Evolutionary conservation across 2,797 vertebrate species (phyloP), one percentile per base, ranked within the genome.

Genomic region (Micromesistius poutassou): DNA sequence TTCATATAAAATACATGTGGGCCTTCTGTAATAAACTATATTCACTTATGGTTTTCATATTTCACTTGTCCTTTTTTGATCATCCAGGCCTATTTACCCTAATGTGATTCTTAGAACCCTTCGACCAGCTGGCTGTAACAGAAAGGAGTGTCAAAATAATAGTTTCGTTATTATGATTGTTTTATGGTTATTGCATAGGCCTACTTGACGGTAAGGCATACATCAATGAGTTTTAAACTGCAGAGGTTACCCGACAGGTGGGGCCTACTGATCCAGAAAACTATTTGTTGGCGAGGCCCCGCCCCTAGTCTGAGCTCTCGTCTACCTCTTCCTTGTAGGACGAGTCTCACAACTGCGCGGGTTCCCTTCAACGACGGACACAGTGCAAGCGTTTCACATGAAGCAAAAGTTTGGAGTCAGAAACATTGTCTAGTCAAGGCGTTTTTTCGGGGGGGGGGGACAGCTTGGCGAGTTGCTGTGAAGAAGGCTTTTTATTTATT

Each of bases 1-100:
- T 91, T 90, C 87, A 74, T 92, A 89, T 89, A 79, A 87, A 87
- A 76, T 91, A 78, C 89, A 72, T 86, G 86, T 93, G 88, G 62
- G 62, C 87, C 90, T 84, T 85, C 76, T 79, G 79, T 82, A 87
- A 87, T 88, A 85, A 89, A 90, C 80, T 74, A 78, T 76, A 85
- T 77, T 70, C 79, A 89, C 76, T 84, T 68, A 81, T 84, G 75
- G 72, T 82, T 84, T 81, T 71, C 74, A 74, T 72, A 62, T 71
- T 68, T 28, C 62, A 28, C 62, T 68, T 25, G 62, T 68, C 62
- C 62, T 68, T 68, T 28, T 28, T 68, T 68, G n/a, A n/a, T 25
- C 2, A 62, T 25, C 22, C 14, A n/a, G 55, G 55, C 22, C 19
- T 22, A 50, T 22, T 25, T 50, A 50, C 46, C 46, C 55, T 5